Percentiles rank a stretch among this genome's conserved stretches.
phyloP scores from a whole-genome alignment of 2,797 vertebrate species.

The Phyllotis vaccarum region DNA sequence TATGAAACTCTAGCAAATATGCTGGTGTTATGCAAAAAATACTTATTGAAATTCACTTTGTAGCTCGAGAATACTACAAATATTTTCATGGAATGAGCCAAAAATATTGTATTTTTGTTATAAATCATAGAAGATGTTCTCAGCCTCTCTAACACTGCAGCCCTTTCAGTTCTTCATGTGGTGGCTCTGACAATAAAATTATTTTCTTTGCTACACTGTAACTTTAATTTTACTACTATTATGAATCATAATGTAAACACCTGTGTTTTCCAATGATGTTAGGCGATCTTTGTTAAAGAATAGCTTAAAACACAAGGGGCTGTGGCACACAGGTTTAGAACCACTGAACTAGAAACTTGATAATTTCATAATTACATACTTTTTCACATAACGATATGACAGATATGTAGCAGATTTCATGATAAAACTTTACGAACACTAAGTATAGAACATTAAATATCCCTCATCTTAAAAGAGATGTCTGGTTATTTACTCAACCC shows the following conservation, averaged over 20 bases:
- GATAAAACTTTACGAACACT: background rate
- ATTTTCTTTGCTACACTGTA: background rate
- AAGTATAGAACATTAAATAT: background rate
- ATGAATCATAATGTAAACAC: background rate
- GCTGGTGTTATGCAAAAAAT: background rate
- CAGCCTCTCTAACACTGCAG: background rate
- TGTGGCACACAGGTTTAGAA: background rate
- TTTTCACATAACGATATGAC: background rate
- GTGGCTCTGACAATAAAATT: background rate
- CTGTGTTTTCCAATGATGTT: background rate
- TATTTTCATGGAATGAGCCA: background rate
- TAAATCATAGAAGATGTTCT: background rate
- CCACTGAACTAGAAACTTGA: background rate
- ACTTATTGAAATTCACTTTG: slow-evolving; percentile 2
- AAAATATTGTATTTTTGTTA: background rate
- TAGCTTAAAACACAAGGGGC: background rate
- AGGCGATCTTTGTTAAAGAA: background rate
- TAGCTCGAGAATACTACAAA: background rate
- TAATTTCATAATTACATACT: background rate
- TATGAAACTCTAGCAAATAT: background rate
- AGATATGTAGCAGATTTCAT: background rate
- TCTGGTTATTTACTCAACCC: background rate
- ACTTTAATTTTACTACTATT: background rate
- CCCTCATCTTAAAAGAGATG: background rate
- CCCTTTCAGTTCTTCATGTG: background rate